phyloP scores from a whole-genome alignment of 2,113 vertebrate genomes.

The Ptilonorhynchus violaceus region DNA sequence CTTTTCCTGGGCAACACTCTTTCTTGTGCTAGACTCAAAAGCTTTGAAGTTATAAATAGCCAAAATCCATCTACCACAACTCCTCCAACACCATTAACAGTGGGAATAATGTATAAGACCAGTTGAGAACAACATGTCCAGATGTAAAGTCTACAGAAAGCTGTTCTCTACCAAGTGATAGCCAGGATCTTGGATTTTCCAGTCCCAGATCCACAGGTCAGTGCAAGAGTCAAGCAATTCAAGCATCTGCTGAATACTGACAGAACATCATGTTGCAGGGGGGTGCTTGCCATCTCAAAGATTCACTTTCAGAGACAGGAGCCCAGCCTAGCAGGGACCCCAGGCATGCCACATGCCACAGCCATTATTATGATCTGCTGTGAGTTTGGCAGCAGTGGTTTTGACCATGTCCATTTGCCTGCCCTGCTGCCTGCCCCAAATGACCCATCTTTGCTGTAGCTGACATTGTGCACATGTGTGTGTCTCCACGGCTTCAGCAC shows the following conservation, averaged over 20 bases:
- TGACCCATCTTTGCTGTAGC: neutral
- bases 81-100: neutral
- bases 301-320: neutral
- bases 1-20: neutral
- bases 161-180: neutral
- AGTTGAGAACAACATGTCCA: neutral
- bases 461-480: accelerated
- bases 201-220: neutral
- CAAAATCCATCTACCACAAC: neutral
- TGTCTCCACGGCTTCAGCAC: neutral
- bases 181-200: neutral
- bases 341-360: accelerated
- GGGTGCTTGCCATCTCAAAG: neutral
- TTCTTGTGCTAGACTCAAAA: neutral
- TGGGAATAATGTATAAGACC: neutral
- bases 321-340: neutral
- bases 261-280: neutral
- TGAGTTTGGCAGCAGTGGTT: neutral
- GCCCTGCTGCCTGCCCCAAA: neutral
- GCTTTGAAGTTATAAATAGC: neutral
- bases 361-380: neutral
- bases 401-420: neutral
- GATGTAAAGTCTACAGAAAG: neutral
- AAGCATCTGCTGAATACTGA: neutral
- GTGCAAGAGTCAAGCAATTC: neutral